phyloP scores from a whole-genome alignment of 2,888 invertebrate genomes.

The Drosophila helvetica region DNA sequence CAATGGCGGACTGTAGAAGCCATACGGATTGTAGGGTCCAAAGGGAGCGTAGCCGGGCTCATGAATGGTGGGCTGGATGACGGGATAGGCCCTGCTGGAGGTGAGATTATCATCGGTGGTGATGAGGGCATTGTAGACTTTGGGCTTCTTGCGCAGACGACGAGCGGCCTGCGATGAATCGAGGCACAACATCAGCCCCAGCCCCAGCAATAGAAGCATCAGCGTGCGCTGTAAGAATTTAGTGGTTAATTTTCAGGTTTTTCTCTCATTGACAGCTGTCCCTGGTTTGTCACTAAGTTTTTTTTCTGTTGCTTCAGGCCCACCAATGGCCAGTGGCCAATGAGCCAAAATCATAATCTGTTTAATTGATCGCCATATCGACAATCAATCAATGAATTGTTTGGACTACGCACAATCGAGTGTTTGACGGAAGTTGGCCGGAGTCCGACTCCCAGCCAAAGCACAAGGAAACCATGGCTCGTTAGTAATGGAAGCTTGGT shows the following conservation, averaged over 20 bases:
- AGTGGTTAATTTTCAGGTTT: constrained; percentile 14
- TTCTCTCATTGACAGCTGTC: constrained; percentile 35
- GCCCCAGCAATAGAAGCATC: constrained; percentile 55
- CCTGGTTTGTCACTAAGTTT: constrained; percentile 52
- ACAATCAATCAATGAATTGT: constrained; percentile 77
- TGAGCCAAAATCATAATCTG: constrained; percentile 44
- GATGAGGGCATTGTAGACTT: constrained; percentile 91
- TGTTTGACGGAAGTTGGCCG: constrained; percentile 69
- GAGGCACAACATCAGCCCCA: constrained; percentile 50
- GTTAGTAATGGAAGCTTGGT: constrained; percentile 45
- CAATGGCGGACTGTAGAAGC: constrained; percentile 78
- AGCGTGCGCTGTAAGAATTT: constrained; percentile 59
- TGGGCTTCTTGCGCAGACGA: constrained; percentile 86
- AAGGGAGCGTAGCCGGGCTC: constrained; percentile 85
- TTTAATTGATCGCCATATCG: constrained; percentile 66
- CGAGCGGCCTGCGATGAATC: constrained; percentile 53
- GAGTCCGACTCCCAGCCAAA: constrained; percentile 14
- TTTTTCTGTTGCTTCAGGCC: constrained; percentile 43
- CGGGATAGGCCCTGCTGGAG: constrained; percentile 90
- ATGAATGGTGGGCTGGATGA: constrained; percentile 89
- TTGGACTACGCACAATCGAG: constrained; percentile 52
- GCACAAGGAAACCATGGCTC: constrained; percentile 39
- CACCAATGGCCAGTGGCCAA: constrained; percentile 32
- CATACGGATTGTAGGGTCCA: constrained; percentile 80
- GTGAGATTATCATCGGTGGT: constrained; percentile 90